These are phyloP conservation scores for Chesias legatella DNA, from an alignment of 2,888 invertebrate genomes.

Conservation along the genomic window DNA sequence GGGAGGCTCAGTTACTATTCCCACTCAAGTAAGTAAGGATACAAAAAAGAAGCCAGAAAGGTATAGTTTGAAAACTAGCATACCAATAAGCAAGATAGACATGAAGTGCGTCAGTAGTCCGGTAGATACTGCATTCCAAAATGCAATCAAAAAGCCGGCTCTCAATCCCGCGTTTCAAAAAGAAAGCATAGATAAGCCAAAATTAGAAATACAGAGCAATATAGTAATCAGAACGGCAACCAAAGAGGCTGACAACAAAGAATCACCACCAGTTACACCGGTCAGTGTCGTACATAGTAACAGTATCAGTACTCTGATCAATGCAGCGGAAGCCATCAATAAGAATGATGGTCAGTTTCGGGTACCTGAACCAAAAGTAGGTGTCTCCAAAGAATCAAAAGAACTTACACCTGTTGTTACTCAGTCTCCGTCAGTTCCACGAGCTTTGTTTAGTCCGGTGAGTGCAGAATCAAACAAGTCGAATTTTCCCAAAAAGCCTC, in stretches of 20 bases:
- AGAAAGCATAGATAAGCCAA: slow-evolving; percentile 31
- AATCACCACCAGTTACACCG: slow-evolving; percentile 18
- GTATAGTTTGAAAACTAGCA: slow-evolving; percentile 72
- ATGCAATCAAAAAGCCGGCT: slow-evolving; percentile 30
- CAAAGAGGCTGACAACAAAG: slow-evolving; percentile 44
- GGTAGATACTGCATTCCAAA: slow-evolving; percentile 22
- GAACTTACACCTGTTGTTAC: slow-evolving; percentile 29
- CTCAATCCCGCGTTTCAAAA: slow-evolving; percentile 42
- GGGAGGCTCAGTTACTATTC: slow-evolving; percentile 48
- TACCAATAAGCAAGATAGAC: slow-evolving; percentile 73
- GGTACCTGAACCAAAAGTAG: slow-evolving; percentile 47
- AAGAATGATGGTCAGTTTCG: slow-evolving; percentile 56
- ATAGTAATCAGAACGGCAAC: slow-evolving; percentile 61
- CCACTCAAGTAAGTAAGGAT: slow-evolving; percentile 40
- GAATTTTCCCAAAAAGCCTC: slow-evolving; percentile 49
- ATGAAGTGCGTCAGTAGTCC: slow-evolving; percentile 61
- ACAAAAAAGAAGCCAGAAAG: slow-evolving; percentile 61
- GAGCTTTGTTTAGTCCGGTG: background rate
- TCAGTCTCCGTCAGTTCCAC: background rate
- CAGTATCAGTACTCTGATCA: slow-evolving; percentile 56
- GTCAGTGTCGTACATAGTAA: slow-evolving; percentile 28
- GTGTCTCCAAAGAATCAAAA: slow-evolving; percentile 40
- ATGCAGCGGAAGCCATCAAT: slow-evolving; percentile 61
- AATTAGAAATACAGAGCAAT: slow-evolving; percentile 70
- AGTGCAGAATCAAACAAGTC: slow-evolving; percentile 36